These are phyloP conservation scores for Pachyrhynchus sulphureomaculatus DNA, from an alignment of 1,140 invertebrate species.

Conservation along the genomic window DNA sequence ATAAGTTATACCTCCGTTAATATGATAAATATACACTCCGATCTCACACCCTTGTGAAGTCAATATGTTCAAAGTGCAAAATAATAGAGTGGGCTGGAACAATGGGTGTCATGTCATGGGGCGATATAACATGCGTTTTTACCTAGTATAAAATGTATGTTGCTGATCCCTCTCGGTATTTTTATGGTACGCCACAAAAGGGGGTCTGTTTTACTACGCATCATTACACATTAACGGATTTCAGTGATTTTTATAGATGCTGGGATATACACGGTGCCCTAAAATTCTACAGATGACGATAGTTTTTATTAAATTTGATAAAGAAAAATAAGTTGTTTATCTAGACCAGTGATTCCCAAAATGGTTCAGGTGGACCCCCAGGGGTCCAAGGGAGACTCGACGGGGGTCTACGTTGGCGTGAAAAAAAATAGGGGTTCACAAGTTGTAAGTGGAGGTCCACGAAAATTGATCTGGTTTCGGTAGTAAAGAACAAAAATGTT, in stretches of 20 bases:
- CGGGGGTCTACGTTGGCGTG: no score
- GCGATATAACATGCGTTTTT: slow-evolving; percentile 30
- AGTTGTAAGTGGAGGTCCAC: no score
- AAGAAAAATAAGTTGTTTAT: no score
- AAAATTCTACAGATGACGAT: no score
- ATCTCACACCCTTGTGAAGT: slow-evolving; percentile 49
- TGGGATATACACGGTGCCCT: background rate
- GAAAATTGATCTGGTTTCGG: no score
- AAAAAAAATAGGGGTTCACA: no score
- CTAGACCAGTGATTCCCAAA: no score
- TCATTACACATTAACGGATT: slow-evolving; percentile 45
- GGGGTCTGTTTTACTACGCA: slow-evolving; percentile 36
- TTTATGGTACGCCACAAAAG: slow-evolving; percentile 26
- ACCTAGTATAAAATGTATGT: background rate
- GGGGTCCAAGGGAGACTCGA: no score
- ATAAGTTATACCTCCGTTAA: slow-evolving; percentile 21
- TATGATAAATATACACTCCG: slow-evolving; percentile 23
- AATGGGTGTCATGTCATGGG: slow-evolving; percentile 48
- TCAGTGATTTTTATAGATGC: slow-evolving; percentile 1
- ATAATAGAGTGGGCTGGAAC: slow-evolving; percentile 49
- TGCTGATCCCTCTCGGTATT: slow-evolving; percentile 15
- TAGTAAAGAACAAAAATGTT: no score
- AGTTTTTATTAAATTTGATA: no score
- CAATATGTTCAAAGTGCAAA: slow-evolving; percentile 48
- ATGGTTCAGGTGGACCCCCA: no score